Evolutionary conservation across 2,797 vertebrate genomes (phyloP), one percentile per base, ranked within the genome.

Genomic region (Mus spretus): DNA sequence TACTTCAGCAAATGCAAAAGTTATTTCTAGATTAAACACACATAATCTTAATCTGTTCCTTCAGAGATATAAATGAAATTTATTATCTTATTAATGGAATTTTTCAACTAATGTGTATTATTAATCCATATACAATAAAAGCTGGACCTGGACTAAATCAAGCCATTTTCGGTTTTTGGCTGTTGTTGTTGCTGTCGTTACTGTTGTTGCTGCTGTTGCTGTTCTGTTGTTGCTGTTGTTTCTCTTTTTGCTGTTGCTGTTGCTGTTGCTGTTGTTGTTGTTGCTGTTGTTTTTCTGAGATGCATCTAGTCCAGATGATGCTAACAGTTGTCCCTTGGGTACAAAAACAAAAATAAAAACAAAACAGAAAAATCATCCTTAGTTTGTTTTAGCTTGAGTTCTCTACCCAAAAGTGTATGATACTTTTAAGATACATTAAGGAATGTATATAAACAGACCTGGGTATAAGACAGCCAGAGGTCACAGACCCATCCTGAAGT

Each of bases 11-110:
- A 55, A 47, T 74, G 3, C 22, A 86, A 85, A 94, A 63, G 1
- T 15, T 65, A 79, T 89, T 93, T 96, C 24, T 74, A 11, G 65
- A 87, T 91, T 77, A 40, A 94, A 89, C 87, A n/a, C 85, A 78
- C 77, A 61, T 82, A 31, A 50, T 13, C n/a, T 82, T 95, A 20
- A 20, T 50, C n/a, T 95, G 13, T 55, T 53, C 6, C 34, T 91
- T 94, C 55, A 31, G 40, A 85, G 44, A 94, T 93, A 20, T 72
- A 85, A 96, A 57, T 87, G 84, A 92, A 50, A 19, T 65, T 93
- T 89, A 78, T 89, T 80, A 84, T 65, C 78, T 93, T 65, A n/a
- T 91, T 87, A 86, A 55, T 90, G 44, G 40, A 9, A 78, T 86
- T 85, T 92, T 94, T 34, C 88, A n/a, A 82, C 72, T 85, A 61